Percentiles rank a stretch among this genome's conserved stretches.
phyloP scores from a whole-genome alignment of 2,888 invertebrate species.

The Ochropleura plecta region DNA sequence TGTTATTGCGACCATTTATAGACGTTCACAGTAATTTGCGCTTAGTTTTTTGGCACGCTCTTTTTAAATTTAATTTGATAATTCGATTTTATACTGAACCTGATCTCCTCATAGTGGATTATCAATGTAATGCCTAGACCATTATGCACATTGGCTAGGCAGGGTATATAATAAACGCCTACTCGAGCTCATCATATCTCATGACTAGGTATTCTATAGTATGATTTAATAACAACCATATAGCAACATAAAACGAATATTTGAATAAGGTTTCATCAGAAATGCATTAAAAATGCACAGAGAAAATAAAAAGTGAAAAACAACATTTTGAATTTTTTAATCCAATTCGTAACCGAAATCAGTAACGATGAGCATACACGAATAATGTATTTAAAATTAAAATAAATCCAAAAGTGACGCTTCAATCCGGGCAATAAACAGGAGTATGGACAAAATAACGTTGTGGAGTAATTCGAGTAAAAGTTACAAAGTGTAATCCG shows the following conservation, averaged over 20 bases:
- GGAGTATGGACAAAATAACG: conserved; percentile 28
- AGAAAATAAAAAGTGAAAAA: background rate
- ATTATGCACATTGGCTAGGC: too few relatives aligned
- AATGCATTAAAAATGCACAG: background rate
- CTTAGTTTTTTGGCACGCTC: too few relatives aligned
- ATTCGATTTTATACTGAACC: too few relatives aligned
- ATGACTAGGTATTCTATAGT: too few relatives aligned
- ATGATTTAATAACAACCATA: background rate
- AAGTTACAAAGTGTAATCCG: conserved; percentile 67
- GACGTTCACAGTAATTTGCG: too few relatives aligned
- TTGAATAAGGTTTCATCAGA: too few relatives aligned
- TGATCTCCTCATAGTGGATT: too few relatives aligned
- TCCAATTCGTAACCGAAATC: conserved; percentile 2
- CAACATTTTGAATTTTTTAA: conserved; percentile 4
- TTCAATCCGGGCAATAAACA: conserved; percentile 24
- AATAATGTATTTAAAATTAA: background rate
- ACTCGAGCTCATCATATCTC: too few relatives aligned
- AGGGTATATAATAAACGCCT: too few relatives aligned
- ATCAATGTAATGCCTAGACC: too few relatives aligned
- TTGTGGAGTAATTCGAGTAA: conserved; percentile 43
- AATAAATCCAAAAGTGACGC: background rate
- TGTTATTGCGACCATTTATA: too few relatives aligned
- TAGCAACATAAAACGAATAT: background rate
- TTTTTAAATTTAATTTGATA: too few relatives aligned
- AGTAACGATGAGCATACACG: background rate